Evolutionary conservation across 2,113 vertebrate genomes (phyloP).

Genomic region (human (Homo sapiens)): DNA sequence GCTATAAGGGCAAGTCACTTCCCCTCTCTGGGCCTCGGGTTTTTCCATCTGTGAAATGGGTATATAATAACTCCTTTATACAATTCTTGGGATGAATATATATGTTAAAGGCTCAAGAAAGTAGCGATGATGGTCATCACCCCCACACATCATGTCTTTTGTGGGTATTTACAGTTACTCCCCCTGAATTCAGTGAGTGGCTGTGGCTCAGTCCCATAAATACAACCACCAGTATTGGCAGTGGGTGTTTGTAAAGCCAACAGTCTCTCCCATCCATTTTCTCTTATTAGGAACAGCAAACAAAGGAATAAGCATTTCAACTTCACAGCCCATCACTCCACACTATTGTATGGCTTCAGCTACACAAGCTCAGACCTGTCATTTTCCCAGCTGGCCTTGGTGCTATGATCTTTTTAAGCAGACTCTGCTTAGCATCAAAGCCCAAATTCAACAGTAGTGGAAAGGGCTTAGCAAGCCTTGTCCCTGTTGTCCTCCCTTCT

Average conservation of each 20-base stretch:
- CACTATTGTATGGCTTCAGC: not conserved
- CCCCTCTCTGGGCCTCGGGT: not conserved
- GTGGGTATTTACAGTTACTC: not conserved
- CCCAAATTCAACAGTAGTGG: constrained; percentile 16
- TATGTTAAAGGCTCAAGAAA: not conserved
- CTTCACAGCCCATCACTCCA: constrained; percentile 25
- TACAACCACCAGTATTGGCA: not conserved
- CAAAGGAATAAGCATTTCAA: not conserved
- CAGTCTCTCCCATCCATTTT: constrained; percentile 1
- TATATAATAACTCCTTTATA: not conserved
- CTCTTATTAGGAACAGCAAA: not conserved
- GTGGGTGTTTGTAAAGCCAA: not conserved
- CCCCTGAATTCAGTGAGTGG: not conserved
- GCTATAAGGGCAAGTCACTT: not conserved
- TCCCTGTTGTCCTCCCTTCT: not conserved
- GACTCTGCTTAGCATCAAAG: constrained; percentile 7
- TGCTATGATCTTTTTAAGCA: not conserved
- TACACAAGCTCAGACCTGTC: not conserved
- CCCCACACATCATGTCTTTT: accelerated
- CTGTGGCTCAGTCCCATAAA: not conserved
- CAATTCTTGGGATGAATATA: not conserved
- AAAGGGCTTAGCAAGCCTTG: constrained; percentile 33
- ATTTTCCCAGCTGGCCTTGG: no score
- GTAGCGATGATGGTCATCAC: not conserved
- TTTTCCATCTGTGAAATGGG: not conserved